Percentiles rank a stretch among this genome's conserved stretches.
Evolutionary conservation across 92 coral and sea anemone genomes (phyloP).

Genomic region (Anthopleura xanthogrammica): DNA sequence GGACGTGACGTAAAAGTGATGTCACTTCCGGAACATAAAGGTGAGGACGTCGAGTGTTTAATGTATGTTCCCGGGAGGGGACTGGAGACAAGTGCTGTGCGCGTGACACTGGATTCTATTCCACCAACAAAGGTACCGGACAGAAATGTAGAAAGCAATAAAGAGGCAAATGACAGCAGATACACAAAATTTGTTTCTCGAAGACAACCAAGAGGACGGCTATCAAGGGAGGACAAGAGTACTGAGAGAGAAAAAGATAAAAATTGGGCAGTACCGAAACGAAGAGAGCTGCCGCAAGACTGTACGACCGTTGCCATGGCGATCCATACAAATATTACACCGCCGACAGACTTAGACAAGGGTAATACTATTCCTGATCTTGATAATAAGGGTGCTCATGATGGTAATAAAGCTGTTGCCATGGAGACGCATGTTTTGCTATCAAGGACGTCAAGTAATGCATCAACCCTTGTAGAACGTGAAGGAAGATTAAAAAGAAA

Average conservation of each 20-base stretch:
- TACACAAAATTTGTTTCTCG: neutral
- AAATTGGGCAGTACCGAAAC: neutral
- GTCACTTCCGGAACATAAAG: neutral
- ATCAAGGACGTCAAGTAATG: neutral
- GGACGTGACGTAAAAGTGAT: neutral
- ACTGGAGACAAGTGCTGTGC: neutral
- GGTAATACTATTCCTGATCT: neutral
- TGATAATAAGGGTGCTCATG: neutral
- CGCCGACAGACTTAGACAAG: neutral
- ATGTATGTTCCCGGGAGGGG: neutral
- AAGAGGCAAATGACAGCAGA: neutral
- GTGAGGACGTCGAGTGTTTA: neutral
- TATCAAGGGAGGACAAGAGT: neutral
- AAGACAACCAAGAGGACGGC: neutral
- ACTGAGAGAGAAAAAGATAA: neutral
- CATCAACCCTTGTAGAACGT: neutral
- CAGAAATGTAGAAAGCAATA: neutral
- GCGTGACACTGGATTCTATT: neutral
- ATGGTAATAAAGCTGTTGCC: neutral
- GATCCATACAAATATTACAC: neutral
- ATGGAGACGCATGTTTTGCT: neutral
- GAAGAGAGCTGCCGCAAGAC: neutral
- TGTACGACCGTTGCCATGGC: neutral
- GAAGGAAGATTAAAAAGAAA: conserved; percentile 9
- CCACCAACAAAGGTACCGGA: neutral